phyloP scores from a whole-genome alignment of 2,113 vertebrate genomes.

The Psophia crepitans region DNA sequence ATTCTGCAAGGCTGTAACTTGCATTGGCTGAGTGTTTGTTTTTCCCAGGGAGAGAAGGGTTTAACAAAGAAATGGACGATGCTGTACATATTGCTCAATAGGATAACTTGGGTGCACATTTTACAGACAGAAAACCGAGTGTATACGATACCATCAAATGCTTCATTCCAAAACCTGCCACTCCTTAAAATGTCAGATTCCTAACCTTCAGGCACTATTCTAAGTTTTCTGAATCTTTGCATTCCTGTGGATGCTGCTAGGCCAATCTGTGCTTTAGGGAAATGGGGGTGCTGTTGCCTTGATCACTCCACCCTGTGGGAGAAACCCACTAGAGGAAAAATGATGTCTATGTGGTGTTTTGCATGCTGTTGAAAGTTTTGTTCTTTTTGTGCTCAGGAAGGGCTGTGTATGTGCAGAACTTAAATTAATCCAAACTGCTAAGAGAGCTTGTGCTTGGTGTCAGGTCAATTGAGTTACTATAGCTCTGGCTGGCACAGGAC shows the following conservation, averaged over 20 bases:
- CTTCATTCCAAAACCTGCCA: slow-evolving; percentile 21
- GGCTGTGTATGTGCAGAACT: background rate
- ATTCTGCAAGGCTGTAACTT: background rate
- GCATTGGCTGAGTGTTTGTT: slow-evolving; percentile 55
- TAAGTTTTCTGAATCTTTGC: background rate
- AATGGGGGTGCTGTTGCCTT: background rate
- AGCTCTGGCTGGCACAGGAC: background rate
- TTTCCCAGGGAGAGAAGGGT: slow-evolving; percentile 59
- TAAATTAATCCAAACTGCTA: background rate
- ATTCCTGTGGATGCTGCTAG: background rate
- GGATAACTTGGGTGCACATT: slow-evolving; percentile 1
- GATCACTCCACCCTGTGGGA: background rate
- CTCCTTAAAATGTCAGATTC: background rate
- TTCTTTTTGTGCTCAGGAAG: background rate
- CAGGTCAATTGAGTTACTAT: background rate
- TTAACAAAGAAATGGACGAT: slow-evolving; percentile 26
- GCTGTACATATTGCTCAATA: slow-evolving; percentile 47
- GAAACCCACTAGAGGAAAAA: background rate
- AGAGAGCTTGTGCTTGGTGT: background rate
- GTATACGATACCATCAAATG: background rate
- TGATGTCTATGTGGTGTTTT: background rate
- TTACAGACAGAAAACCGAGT: slow-evolving; percentile 1
- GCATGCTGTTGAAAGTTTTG: background rate
- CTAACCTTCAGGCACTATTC: background rate
- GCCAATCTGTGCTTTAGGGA: background rate